Conservation (phyloP, 2,113 vertebrate species). For the Percopsis transmontana region DNA sequence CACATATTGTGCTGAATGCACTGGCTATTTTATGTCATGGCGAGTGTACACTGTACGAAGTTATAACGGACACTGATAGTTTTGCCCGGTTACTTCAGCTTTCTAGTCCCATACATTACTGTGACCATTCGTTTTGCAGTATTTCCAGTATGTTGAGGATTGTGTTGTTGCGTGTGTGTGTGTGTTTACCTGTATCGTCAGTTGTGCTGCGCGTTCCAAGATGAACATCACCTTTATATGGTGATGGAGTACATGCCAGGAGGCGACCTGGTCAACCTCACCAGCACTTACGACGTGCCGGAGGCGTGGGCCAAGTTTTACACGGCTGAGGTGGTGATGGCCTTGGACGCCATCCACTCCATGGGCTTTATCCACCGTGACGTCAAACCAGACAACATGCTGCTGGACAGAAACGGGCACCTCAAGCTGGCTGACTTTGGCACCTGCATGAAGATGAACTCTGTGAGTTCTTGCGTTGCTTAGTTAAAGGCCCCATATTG, state of each 20-base stretch:
- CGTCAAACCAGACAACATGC: constrained; percentile 99
- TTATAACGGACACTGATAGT: no score
- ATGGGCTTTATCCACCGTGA: constrained; percentile 98
- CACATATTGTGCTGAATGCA: no score
- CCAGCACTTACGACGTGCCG: constrained; percentile 98
- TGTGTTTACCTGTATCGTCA: constrained; percentile 43
- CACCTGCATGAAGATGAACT: constrained; percentile 99
- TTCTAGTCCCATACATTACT: no score
- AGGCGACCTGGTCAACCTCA: constrained; percentile 98
- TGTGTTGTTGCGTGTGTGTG: background rate
- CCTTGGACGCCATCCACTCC: constrained; percentile 97
- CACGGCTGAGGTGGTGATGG: constrained; percentile 96
- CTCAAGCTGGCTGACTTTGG: constrained; percentile 98
- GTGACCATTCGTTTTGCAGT: no score
- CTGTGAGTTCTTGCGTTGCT: constrained; percentile 80
- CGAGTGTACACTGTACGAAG: no score
- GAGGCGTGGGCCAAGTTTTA: constrained; percentile 99
- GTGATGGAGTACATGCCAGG: constrained; percentile 99
- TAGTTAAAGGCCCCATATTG: background rate
- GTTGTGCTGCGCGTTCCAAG: constrained; percentile 99
- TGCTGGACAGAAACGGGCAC: constrained; percentile 92
- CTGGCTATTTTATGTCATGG: no score
- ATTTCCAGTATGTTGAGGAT: background rate
- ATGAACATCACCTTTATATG: constrained; percentile 97
- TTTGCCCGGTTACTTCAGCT: no score